Evolutionary conservation across 1,140 invertebrate genomes (phyloP).

Genomic region (Galleria mellonella): DNA sequence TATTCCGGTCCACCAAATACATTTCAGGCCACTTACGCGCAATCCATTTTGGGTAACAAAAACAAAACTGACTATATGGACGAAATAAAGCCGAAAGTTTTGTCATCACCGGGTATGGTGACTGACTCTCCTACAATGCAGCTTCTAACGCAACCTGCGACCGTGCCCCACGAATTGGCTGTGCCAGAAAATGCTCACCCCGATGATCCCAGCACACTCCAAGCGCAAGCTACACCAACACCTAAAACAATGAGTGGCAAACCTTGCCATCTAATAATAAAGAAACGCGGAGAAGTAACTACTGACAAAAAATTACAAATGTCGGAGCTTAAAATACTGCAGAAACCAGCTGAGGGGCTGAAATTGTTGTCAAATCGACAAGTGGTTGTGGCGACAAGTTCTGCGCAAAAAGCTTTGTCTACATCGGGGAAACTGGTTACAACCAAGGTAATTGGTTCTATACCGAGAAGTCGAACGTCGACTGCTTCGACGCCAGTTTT

Average conservation of each 20-base stretch:
- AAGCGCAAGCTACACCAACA: conserved; percentile 34
- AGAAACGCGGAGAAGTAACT: conserved; percentile 42
- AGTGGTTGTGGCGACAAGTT: conserved; percentile 48
- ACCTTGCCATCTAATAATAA: conserved; percentile 62
- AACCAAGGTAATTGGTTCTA: conserved; percentile 60
- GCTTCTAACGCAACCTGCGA: conserved; percentile 51
- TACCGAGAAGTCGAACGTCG: conserved; percentile 36
- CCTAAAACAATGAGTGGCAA: conserved; percentile 43
- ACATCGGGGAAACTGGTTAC: conserved; percentile 56
- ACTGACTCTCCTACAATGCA: conserved; percentile 61
- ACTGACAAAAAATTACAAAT: conserved; percentile 63
- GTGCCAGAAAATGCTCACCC: conserved; percentile 44
- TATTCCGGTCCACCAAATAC: conserved; percentile 49
- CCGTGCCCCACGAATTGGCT: conserved; percentile 46
- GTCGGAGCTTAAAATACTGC: conserved; percentile 61
- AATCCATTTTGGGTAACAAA: conserved; percentile 55
- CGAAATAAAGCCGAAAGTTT: conserved; percentile 53
- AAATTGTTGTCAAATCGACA: conserved; percentile 63
- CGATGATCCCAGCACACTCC: conserved; percentile 33
- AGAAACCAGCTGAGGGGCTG: conserved; percentile 56
- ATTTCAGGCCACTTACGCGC: conserved; percentile 67
- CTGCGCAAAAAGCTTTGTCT: conserved; percentile 50
- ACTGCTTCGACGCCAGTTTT: conserved; percentile 32
- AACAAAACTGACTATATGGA: conserved; percentile 49
- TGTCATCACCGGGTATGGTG: conserved; percentile 45